A percentile compares a stretch with the other conserved stretches of the same genome.
Conservation (phyloP, 2,797 vertebrate species). For the Rachycentron canadum region DNA sequence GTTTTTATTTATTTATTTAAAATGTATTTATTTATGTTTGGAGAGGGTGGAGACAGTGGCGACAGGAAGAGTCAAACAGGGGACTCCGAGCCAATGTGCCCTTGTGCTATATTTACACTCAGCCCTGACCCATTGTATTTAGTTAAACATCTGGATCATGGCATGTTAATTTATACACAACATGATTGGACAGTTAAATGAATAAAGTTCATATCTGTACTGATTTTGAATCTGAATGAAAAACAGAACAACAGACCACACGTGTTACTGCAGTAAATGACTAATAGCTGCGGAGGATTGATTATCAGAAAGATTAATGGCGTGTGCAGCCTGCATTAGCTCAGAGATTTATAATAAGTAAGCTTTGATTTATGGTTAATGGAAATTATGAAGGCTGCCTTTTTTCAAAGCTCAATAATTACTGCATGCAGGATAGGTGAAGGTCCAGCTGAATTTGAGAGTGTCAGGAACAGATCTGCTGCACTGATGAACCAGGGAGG, state of each 20-base stretch:
- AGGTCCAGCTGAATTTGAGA: neutral
- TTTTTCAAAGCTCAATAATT: conserved; percentile 46
- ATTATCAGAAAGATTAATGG: conserved; percentile 73
- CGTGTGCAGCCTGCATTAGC: conserved; percentile 63
- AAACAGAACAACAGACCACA: conserved; percentile 4
- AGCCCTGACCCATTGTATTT: too few species aligned
- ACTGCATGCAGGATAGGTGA: neutral
- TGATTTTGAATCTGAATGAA: neutral
- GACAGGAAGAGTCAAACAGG: too few species aligned
- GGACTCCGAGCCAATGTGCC: too few species aligned
- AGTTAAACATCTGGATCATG: neutral
- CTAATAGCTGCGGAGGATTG: conserved; percentile 66
- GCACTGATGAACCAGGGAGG: too few species aligned
- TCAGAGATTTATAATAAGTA: conserved; percentile 68
- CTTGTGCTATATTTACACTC: too few species aligned
- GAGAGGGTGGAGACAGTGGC: too few species aligned
- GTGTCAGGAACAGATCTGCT: too few species aligned
- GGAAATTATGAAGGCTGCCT: conserved; percentile 58
- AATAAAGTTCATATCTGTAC: neutral
- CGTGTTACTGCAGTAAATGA: conserved; percentile 40
- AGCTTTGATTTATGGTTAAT: conserved; percentile 70
- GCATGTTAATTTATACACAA: neutral
- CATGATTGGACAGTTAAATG: neutral
- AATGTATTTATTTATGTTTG: too few species aligned
- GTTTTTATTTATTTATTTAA: too few species aligned